Base-by-base conservation (phyloP, 2,888 invertebrate species). In the Ceriagrion tenellum region DNA sequence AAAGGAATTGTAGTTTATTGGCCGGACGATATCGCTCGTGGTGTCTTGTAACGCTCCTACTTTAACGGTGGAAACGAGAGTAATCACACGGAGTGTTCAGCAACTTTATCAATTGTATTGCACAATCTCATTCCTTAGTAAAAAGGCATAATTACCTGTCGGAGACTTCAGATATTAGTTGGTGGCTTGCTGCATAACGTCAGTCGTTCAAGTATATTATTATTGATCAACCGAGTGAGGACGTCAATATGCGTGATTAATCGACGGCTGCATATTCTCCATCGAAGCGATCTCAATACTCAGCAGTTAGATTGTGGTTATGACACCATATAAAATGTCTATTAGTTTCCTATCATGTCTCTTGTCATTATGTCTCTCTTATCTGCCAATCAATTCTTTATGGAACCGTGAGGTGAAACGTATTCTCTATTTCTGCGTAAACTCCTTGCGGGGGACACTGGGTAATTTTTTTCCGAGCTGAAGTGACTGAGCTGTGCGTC, bases 351-450 rank as follows among this genome's bases (percentile, higher is more conserved):
- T 69, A 10, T 69, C 69, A 69, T n/a, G 69, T n/a, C 35, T 16
- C 81, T 16, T 81, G 81, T 81, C 81, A 81, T 81, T 81, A 81
- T 81, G 18, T 81, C 81, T 81, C 81, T 81, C 35, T 35, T 81
- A 35, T 35, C 30, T 35, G 35, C 81, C 30, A 35, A 35, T 81
- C 81, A 81, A 35, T 35, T 35, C 81, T 4, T 81, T 13, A 81
- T 81, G 35, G 16, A 16, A 30, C 13, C 16, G 35, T 30, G 35
- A 35, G 16, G 12, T 35, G 26, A 35, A 81, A 35, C 35, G 74
- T 81, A 35, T 81, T 81, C 30, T 47, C 2, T 47, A 4, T 47
- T 1, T 26, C 23, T 69, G 23, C n/a, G 1, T 69, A 20, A 69
- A 69, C 69, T 69, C 69, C 12, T 69, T 69, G 10, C 2, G 69